Base-by-base conservation (phyloP, 2,797 vertebrate genomes). In the Lepus oiostolus region DNA sequence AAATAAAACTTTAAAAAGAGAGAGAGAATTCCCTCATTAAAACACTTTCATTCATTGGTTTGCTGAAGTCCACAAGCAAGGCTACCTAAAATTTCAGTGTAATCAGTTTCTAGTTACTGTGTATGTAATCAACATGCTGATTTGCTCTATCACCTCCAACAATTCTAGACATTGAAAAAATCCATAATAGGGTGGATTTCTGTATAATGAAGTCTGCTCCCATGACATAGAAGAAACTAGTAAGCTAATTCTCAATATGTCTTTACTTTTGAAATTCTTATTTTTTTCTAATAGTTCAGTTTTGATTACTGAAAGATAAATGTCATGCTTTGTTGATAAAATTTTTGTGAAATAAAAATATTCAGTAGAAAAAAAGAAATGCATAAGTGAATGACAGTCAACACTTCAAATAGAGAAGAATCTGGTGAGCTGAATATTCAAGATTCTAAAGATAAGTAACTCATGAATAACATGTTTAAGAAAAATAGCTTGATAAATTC, bases 251-350 rank as follows among this genome's bases (percentile, higher is more conserved):
- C 35, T 85, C 70, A 89, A 8, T 58, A 72, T 80, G 80, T 90
- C 24, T 89, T 76, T 62, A 87, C 19, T 94, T 93, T 65, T 58
- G 16, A 95, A 90, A 19, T 74, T 87, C 22, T 74, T 92, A 65
- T 52, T 65, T 82, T 75, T 75, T 91, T 91, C 83, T 17, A 90
- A 75, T n/a, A 62, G 47, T 87, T 75, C 35, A 93, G 60, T 16
- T 80, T 80, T 94, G 54, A 79, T 88, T 87, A 71, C 63, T 81
- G 26, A 86, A 90, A 91, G 58, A 85, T 35, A 96, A 85, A 92
- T 24, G 22, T 14, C 4, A 35, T 50, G 17, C 75, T 81, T 91
- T 75, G 81, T 84, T 62, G 30, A 19, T 54, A 82, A 76, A 7
- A 63, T 68, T 74, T 93, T 85, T 82, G 47, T 82, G 35, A 95